Conservation (phyloP, 2,888 invertebrate genomes). For the Pemphredon lugubris region DNA sequence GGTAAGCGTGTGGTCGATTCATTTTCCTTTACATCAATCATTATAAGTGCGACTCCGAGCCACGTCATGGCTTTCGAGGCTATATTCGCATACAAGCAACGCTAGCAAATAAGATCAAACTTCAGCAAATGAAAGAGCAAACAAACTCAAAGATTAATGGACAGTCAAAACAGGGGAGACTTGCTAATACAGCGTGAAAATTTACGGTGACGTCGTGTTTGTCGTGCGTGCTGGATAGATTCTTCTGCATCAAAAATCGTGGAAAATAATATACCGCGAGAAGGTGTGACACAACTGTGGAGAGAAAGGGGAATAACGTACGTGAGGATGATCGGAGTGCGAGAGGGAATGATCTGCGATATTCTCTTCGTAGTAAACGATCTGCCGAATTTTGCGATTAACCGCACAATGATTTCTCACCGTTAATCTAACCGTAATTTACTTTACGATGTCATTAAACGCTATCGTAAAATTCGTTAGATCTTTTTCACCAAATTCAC, state of each 20-base stretch:
- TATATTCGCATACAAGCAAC: conserved; percentile 64
- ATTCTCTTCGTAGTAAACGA: conserved; percentile 5
- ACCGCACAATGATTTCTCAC: not conserved
- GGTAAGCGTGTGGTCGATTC: conserved; percentile 75
- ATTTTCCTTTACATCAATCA: conserved; percentile 62
- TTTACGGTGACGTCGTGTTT: conserved; percentile 31
- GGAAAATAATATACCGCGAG: no score
- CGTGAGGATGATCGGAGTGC: conserved; percentile 4
- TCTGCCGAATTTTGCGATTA: conserved; percentile 22
- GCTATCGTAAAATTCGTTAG: conserved; percentile 18
- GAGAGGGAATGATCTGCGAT: conserved; percentile 12
- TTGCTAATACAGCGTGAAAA: conserved; percentile 33
- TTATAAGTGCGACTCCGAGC: conserved; percentile 46
- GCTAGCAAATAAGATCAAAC: conserved; percentile 71
- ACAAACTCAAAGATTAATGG: conserved; percentile 54
- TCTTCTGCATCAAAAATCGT: no score
- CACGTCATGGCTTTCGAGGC: conserved; percentile 51
- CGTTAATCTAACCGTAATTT: not conserved
- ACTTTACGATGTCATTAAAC: no score
- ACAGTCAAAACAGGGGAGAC: conserved; percentile 28
- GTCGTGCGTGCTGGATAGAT: conserved; percentile 38
- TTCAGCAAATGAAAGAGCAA: conserved; percentile 72
- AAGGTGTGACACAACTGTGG: no score
- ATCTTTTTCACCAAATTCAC: not conserved
- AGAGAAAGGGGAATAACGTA: conserved; percentile 12